These are phyloP conservation scores for Empidonax traillii DNA, from an alignment of 2,113 vertebrate genomes.

Conservation along the genomic window DNA sequence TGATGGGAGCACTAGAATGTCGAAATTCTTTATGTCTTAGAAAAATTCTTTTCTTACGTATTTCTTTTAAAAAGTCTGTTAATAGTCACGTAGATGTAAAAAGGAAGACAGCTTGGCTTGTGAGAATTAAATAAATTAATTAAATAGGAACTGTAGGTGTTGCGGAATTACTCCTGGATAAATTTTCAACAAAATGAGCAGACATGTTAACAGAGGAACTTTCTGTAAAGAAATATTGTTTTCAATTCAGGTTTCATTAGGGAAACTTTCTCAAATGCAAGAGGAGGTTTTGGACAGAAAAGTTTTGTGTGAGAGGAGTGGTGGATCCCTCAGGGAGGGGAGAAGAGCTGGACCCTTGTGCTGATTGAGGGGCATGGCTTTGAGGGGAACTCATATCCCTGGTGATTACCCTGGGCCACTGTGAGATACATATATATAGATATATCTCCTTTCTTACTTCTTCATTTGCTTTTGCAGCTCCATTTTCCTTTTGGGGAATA, in stretches of 20 bases:
- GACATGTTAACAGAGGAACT: background rate
- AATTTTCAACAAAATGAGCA: background rate
- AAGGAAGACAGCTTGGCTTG: background rate
- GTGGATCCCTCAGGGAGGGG: rapidly evolving
- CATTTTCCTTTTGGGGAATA: background rate
- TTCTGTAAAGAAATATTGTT: background rate
- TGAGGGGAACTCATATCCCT: background rate
- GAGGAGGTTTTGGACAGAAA: background rate
- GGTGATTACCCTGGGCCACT: background rate
- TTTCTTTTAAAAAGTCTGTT: background rate
- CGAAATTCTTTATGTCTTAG: background rate
- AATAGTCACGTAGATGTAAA: background rate
- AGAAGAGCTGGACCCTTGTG: background rate
- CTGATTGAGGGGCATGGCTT: background rate
- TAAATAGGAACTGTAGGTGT: background rate
- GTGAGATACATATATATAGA: background rate
- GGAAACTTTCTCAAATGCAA: background rate
- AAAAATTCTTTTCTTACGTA: background rate
- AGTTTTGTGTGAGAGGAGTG: background rate
- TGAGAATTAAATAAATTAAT: background rate
- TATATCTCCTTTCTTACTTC: background rate
- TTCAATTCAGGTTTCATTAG: background rate
- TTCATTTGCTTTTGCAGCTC: background rate
- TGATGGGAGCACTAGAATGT: background rate
- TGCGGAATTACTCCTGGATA: background rate